Evolutionary conservation across 2,888 invertebrate species (phyloP).

Genomic region (Xestia rhomboidea): DNA sequence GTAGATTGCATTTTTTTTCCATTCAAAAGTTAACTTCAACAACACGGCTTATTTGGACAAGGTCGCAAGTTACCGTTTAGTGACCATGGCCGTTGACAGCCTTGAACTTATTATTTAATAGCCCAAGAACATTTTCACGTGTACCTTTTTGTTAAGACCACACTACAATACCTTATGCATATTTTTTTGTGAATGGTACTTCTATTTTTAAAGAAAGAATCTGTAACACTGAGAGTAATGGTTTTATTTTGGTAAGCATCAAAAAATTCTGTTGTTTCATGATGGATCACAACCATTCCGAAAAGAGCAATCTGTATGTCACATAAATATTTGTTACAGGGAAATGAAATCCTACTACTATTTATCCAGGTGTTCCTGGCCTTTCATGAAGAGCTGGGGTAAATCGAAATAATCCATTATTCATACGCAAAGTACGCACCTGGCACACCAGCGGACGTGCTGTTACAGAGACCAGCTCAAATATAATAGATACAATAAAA

Average conservation of each 20-base stretch:
- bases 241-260: neutral
- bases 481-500: neutral
- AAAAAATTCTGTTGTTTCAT: too few species aligned
- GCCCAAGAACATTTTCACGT: slow-evolving; percentile 22
- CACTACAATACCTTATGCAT: neutral
- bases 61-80: slow-evolving; percentile 36
- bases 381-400: neutral
- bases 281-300: neutral
- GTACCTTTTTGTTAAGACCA: slow-evolving; percentile 36
- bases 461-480: neutral
- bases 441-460: neutral
- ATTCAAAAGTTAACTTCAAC: neutral
- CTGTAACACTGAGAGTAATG: neutral
- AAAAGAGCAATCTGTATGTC: neutral
- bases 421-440: neutral
- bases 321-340: neutral
- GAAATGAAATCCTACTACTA: neutral
- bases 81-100: slow-evolving; percentile 35
- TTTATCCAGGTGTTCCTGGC: neutral
- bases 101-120: slow-evolving; percentile 64
- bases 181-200: neutral
- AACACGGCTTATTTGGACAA: slow-evolving; percentile 32
- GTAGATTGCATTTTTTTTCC: neutral
- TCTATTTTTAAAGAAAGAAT: neutral
- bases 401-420: neutral